These are phyloP conservation scores for Phortica okadai DNA, from an alignment of 2,888 invertebrate species.

Conservation along the genomic window DNA sequence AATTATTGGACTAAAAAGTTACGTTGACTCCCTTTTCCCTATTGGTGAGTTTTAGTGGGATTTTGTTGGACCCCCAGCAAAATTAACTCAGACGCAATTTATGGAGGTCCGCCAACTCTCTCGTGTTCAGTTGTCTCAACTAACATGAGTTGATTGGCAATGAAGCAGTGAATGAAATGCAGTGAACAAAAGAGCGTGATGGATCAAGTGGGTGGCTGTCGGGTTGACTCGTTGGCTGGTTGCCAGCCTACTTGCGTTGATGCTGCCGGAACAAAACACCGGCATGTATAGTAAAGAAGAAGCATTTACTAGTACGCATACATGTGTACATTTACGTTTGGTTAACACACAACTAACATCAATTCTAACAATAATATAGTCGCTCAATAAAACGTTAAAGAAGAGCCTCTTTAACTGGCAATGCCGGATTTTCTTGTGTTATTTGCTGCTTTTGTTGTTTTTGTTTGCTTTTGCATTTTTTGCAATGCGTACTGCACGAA, in stretches of 20 bases:
- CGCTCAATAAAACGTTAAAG: not conserved
- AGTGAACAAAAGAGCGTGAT: constrained; percentile 33
- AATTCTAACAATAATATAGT: not conserved
- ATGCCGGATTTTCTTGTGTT: too few species aligned
- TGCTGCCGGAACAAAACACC: not conserved
- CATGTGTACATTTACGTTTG: not conserved
- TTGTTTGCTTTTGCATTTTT: too few species aligned
- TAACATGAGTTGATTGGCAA: constrained; percentile 51
- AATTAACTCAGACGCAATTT: too few species aligned
- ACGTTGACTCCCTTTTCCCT: too few species aligned
- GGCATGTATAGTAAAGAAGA: not conserved
- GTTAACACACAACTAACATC: not conserved
- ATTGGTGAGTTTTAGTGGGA: too few species aligned
- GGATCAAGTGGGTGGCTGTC: constrained; percentile 8
- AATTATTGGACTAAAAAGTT: too few species aligned
- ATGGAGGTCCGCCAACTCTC: too few species aligned
- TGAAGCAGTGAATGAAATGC: constrained; percentile 43
- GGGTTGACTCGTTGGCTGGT: constrained; percentile 7
- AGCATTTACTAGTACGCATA: not conserved
- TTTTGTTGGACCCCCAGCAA: too few species aligned
- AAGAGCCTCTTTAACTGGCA: not conserved
- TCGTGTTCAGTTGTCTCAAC: not conserved
- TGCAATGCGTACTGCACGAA: not conserved
- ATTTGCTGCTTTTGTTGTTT: too few species aligned
- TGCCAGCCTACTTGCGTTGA: not conserved